Evolutionary conservation across 1,140 invertebrate genomes (phyloP).

Genomic region (Adelges cooleyi): DNA sequence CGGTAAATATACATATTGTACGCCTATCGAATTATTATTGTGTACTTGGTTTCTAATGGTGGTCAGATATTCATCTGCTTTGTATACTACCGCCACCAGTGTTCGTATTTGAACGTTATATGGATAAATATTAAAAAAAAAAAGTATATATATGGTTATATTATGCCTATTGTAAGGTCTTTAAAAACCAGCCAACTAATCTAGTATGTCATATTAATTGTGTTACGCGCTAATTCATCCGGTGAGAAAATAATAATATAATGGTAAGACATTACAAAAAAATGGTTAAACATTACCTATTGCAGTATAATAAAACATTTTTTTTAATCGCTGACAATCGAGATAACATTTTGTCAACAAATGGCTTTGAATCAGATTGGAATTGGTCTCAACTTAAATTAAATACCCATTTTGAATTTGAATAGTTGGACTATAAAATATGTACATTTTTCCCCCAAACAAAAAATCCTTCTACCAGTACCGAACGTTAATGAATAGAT

Average conservation of each 20-base stretch:
- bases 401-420: too few species aligned
- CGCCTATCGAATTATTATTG: slow-evolving; percentile 10
- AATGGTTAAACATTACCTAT: too few species aligned
- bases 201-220: slow-evolving; percentile 7
- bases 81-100: not conserved
- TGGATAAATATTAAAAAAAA: slow-evolving; percentile 23
- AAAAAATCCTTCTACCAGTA: too few species aligned
- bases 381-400: too few species aligned
- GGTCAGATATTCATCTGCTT: slow-evolving; percentile 26
- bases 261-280: too few species aligned
- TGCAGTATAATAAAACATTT: too few species aligned
- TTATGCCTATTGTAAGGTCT: not conserved
- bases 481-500: too few species aligned
- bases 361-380: too few species aligned
- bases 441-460: too few species aligned
- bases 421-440: too few species aligned
- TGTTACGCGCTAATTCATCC: not conserved
- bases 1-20: not conserved
- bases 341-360: too few species aligned
- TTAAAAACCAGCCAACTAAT: not conserved
- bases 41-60: slow-evolving; percentile 18
- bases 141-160: not conserved
- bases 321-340: too few species aligned
- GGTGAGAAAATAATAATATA: slow-evolving; percentile 1
- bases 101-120: not conserved